phyloP scores from a whole-genome alignment of 2,113 vertebrate species.

The Notothenia coriiceps region DNA sequence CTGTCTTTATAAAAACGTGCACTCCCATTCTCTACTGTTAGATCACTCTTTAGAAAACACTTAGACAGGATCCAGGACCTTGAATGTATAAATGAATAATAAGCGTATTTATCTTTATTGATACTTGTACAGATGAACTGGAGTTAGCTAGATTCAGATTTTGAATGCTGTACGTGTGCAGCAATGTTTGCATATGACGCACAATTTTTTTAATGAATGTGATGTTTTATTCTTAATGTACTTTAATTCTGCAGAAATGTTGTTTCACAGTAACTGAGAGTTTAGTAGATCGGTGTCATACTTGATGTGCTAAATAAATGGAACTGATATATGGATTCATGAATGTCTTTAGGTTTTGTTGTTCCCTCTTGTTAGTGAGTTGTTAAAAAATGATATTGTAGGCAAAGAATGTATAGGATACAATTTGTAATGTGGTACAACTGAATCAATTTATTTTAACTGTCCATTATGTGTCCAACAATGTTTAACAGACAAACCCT shows the following conservation, averaged over 20 bases:
- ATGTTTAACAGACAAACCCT: too few relatives aligned
- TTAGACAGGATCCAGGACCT: not conserved
- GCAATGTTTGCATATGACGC: not conserved
- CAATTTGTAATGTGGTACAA: too few relatives aligned
- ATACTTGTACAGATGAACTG: constrained; percentile 6
- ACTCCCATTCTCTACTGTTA: not conserved
- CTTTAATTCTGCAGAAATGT: constrained; percentile 5
- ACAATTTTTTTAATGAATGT: constrained; percentile 30
- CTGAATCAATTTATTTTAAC: too few relatives aligned
- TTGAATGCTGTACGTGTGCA: not conserved
- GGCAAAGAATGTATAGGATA: not conserved
- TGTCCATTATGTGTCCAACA: too few relatives aligned
- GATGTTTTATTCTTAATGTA: constrained; percentile 38
- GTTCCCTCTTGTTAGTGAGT: not conserved
- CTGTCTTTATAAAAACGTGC: not conserved
- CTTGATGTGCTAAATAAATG: not conserved
- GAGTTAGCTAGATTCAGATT: not conserved
- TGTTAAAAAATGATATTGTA: not conserved
- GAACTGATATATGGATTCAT: not conserved
- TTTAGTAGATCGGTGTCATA: not conserved
- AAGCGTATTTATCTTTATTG: not conserved
- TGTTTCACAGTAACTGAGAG: constrained; percentile 14
- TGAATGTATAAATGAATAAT: not conserved
- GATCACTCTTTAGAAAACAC: not conserved
- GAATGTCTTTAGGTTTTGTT: constrained; percentile 36